Percentiles rank a stretch among this genome's conserved stretches.
Evolutionary conservation across 1,140 invertebrate species (phyloP).

Genomic region (Lamellibrachia luymesi): DNA sequence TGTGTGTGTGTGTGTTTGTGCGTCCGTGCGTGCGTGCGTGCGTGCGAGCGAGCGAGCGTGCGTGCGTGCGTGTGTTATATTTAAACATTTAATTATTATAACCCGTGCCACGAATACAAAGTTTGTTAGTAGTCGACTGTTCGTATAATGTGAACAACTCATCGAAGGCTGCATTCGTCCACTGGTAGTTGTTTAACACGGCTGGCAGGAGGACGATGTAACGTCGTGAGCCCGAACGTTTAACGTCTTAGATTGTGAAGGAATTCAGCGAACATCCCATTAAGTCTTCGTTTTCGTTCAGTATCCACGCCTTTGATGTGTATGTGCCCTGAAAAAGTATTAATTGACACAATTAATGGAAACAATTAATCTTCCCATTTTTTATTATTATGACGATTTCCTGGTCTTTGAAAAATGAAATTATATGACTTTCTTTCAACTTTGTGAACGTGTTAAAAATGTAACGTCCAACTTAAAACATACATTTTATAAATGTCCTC

Average conservation of each 20-base stretch:
- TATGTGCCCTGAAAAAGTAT: slow-evolving; percentile 7
- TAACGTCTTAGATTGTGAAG: slow-evolving; percentile 6
- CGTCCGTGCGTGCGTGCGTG: too few relatives aligned
- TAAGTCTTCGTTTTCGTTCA: slow-evolving; percentile 10
- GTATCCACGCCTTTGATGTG: background rate
- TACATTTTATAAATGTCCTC: background rate
- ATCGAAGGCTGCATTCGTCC: background rate
- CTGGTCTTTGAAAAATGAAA: background rate
- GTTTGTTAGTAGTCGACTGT: background rate
- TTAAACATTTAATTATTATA: too few relatives aligned
- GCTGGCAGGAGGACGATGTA: background rate
- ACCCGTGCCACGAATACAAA: background rate
- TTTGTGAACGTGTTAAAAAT: background rate
- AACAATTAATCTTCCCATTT: background rate
- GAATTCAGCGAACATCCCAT: background rate
- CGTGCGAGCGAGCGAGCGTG: too few relatives aligned
- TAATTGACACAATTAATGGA: background rate
- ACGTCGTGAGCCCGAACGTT: background rate
- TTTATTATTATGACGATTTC: background rate
- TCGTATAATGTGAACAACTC: background rate
- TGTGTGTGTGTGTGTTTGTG: too few relatives aligned
- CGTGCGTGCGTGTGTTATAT: too few relatives aligned
- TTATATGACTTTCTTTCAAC: background rate
- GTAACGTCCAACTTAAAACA: background rate
- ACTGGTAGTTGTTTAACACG: background rate